Evolutionary conservation across 2,888 invertebrate genomes (phyloP), one percentile per base, ranked within the genome.

Genomic region (Eilema caniola): DNA sequence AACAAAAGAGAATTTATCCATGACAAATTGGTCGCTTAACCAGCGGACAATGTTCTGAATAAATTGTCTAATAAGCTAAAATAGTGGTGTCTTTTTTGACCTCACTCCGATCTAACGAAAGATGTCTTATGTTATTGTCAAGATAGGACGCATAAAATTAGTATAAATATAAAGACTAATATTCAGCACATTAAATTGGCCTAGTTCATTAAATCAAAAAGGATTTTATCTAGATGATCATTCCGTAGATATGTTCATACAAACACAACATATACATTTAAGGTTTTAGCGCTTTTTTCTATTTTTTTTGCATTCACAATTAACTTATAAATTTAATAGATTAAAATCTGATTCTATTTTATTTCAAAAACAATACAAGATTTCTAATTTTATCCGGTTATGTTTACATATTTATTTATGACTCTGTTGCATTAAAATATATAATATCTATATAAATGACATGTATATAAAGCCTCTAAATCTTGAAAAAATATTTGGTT

Each of bases 21-120:
- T 90, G 90, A 92, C 92, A 92, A 92, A 92, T 92, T 89, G 89
- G 83, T 78, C 88, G 88, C 86, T 89, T 88, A 89, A 85, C 85
- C 85, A 83, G 77, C 87, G 83, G 83, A 82, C 88, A 87, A 81
- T 83, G 88, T 85, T 86, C 87, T 85, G 89, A 89, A 92, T 92
- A 90, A 86, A 91, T 92, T 90, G 91, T 86, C 82, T 83, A 86
- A 31, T 83, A 82, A 84, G 83, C 79, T 77, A 85, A 87, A 89
- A 88, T 62, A 81, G 84, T 74, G 70, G 72, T 78, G 71, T 79
- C 75, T 78, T 72, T 72, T 79, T 66, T 76, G 74, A 76, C 75
- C 70, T 73, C 74, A 76, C 70, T 69, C 60, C 68, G 62, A 71
- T 76, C 70, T 75, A 73, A 74, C 69, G 74, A 75, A 65, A 57